Base-by-base conservation (phyloP, 92 coral and sea anemone genomes). In the Anthopleura xanthogrammica region DNA sequence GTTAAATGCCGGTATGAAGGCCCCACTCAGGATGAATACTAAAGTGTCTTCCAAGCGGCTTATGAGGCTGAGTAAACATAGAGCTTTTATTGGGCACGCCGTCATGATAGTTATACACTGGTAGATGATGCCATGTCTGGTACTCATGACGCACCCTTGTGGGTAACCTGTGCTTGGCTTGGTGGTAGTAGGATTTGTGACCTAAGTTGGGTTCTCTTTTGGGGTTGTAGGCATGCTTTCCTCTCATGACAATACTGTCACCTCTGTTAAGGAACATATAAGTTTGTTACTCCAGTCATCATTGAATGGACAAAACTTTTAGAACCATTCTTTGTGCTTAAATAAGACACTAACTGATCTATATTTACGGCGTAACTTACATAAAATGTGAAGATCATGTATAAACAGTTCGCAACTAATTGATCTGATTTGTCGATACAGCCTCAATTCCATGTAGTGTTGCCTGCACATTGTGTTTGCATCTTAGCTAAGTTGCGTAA, bases 11-110 rank as follows among this genome's bases (percentile, higher is more conserved):
- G 1, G 83, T 83, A 85, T 96, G 99, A 16, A 92, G 89, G 12
- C 99, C 99, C 99, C 99, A 96, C 75, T 96, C 98, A 52, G 99
- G 99, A 82, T 96, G 99, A 78, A 96, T 96, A 71, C 95, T 94
- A 86, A 96, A 96, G 81, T 96, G 98, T 55, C 93, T 83, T 62
- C 98, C 97, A 58, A 88, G 81, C 42, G 81, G 70, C 77, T 74
- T 94, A 80, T 90, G 92, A 11, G 99, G 97, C 82, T 94, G 98
- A 17, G 87, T 85, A 86, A 96, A 96, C 95, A 96, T 87, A 1
- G 99, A 85, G 60, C 95, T 90, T 77, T 90, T 94, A 80, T 95
- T 95, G 57, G 93, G 82, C 24, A 82, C 98, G 24, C 86, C 92
- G 65, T 88, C 82, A 43, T 86, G 66, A 72, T 93, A 89, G 41